phyloP scores from a whole-genome alignment of 2,888 invertebrate genomes.

The Germaria angustata region DNA sequence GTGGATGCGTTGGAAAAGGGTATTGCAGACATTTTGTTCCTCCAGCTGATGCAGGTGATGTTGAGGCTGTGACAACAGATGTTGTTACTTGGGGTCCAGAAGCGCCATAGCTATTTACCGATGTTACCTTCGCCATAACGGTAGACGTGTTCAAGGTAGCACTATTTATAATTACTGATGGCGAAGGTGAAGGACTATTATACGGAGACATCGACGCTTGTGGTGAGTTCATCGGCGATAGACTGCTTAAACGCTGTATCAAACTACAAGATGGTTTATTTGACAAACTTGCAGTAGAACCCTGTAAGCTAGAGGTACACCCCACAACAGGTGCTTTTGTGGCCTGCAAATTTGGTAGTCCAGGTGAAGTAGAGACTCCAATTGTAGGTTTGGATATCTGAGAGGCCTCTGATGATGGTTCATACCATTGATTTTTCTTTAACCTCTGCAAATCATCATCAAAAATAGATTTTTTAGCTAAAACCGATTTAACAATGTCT shows the following conservation, averaged over 20 bases:
- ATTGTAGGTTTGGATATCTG: slow-evolving; percentile 67
- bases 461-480: slow-evolving; percentile 95
- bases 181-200: slow-evolving; percentile 79
- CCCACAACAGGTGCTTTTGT: slow-evolving; percentile 75
- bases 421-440: slow-evolving; percentile 91
- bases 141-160: slow-evolving; percentile 30
- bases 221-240: slow-evolving; percentile 80
- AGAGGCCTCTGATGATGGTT: slow-evolving; percentile 80
- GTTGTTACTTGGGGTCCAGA: slow-evolving; percentile 67
- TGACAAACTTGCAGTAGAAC: slow-evolving; percentile 59
- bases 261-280: slow-evolving; percentile 70
- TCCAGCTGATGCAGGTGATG: slow-evolving; percentile 58
- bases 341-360: slow-evolving; percentile 78
- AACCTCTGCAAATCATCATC: slow-evolving; percentile 97
- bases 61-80: slow-evolving; percentile 16
- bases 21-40: slow-evolving; percentile 83
- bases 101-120: slow-evolving; percentile 39
- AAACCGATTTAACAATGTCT: slow-evolving; percentile 94
- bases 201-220: slow-evolving; percentile 79
- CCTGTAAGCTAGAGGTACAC: slow-evolving; percentile 68
- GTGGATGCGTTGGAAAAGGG: slow-evolving; percentile 89
- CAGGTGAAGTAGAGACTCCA: slow-evolving; percentile 74
- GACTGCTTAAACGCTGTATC: slow-evolving; percentile 76
- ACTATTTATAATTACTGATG: slow-evolving; percentile 72
- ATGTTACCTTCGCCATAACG: slow-evolving; percentile 42